phyloP scores from a whole-genome alignment of 2,797 vertebrate genomes.

The Enteromius argenteus region DNA sequence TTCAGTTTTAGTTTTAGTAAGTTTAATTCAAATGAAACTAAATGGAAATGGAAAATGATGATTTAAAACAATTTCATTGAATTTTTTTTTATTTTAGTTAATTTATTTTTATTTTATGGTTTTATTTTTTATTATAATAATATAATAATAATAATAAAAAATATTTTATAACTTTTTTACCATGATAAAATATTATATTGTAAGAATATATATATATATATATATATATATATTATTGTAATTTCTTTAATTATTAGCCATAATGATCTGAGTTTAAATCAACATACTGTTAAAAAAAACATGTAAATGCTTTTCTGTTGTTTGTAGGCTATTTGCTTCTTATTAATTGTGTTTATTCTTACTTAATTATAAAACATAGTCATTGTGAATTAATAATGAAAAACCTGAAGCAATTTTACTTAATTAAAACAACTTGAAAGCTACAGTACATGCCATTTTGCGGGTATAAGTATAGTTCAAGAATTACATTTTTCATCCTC shows the following conservation, averaged over 20 bases:
- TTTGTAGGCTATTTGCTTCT: neutral
- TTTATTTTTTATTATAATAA: neutral
- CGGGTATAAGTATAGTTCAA: neutral
- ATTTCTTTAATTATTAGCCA: neutral
- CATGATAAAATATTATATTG: too few relatives aligned
- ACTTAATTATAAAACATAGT: neutral
- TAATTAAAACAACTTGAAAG: neutral
- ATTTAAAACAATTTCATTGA: too few relatives aligned
- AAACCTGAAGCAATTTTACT: neutral
- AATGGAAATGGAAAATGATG: neutral
- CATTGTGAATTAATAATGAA: neutral
- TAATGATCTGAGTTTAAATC: neutral
- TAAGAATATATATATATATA: too few relatives aligned
- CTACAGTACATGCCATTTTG: neutral
- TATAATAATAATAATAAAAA: too few relatives aligned
- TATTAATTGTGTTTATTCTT: neutral
- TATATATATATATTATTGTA: too few relatives aligned
- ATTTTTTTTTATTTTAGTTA: neutral
- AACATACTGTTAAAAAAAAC: neutral
- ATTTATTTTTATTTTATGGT: neutral
- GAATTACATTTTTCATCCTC: too few relatives aligned
- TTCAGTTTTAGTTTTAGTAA: neutral
- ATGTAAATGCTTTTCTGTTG: neutral
- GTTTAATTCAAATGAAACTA: neutral
- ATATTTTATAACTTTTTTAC: too few relatives aligned